These are phyloP conservation scores for Drosophila bipectinata DNA, from an alignment of 1,140 invertebrate genomes.

Conservation along the genomic window DNA sequence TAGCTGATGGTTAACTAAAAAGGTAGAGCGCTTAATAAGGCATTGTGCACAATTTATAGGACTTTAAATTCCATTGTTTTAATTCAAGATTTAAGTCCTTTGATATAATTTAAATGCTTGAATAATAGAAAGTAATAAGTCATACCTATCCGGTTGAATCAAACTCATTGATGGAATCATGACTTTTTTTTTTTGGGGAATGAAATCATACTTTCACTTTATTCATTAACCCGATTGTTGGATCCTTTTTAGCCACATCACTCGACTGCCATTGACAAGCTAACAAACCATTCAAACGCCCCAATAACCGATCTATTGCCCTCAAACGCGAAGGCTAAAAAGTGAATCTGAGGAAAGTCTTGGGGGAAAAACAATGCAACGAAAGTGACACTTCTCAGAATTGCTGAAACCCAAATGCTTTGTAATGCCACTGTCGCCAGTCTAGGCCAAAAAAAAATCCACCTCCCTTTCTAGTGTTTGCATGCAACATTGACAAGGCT, in stretches of 20 bases:
- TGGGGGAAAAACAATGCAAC: constrained; percentile 37
- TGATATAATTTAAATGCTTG: background rate
- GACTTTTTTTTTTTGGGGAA: background rate
- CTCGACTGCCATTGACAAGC: constrained; percentile 38
- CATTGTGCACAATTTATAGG: background rate
- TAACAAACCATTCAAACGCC: constrained; percentile 27
- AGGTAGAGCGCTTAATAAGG: constrained; percentile 26
- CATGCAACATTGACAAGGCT: constrained; percentile 62
- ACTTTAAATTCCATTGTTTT: background rate
- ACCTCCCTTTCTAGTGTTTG: constrained; percentile 46
- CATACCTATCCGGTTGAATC: background rate
- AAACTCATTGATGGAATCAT: constrained; percentile 10
- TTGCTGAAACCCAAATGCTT: constrained; percentile 55
- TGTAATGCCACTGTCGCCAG: constrained; percentile 75
- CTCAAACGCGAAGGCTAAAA: constrained; percentile 3
- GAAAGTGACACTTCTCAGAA: constrained; percentile 65
- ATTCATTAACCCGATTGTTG: constrained; percentile 19
- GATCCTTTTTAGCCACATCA: constrained; percentile 44
- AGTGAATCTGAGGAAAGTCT: constrained; percentile 15
- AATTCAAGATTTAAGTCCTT: background rate
- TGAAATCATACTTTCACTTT: constrained; percentile 17
- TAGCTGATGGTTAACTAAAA: constrained; percentile 31
- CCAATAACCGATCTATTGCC: constrained; percentile 42
- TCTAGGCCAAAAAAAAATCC: constrained; percentile 7
- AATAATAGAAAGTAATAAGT: background rate